Percentiles rank a stretch among this genome's conserved stretches.
Conservation (phyloP, 2,113 vertebrate genomes). For the Eublepharis macularius region DNA sequence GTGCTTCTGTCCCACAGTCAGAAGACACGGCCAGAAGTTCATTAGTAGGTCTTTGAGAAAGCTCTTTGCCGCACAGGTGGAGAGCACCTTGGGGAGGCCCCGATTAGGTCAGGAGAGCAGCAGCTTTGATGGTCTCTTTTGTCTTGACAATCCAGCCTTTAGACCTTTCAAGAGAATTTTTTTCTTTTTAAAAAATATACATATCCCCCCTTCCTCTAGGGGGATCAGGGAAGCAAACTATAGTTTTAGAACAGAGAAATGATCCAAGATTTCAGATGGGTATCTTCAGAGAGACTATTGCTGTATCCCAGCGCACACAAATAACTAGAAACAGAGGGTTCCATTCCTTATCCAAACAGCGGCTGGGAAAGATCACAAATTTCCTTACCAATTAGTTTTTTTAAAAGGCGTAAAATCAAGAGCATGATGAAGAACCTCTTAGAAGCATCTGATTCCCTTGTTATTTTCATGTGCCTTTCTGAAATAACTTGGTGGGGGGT, state of each 20-base stretch:
- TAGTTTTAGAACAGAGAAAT: background rate
- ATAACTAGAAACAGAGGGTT: background rate
- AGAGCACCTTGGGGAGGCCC: background rate
- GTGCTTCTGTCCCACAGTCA: background rate
- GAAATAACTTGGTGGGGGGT: constrained; percentile 17
- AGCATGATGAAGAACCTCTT: background rate
- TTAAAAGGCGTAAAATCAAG: background rate
- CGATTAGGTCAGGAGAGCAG: background rate
- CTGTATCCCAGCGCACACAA: background rate
- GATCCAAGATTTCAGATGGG: background rate
- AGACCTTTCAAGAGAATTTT: background rate
- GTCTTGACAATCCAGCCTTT: background rate
- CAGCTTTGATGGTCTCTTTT: background rate
- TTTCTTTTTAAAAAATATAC: too few relatives aligned
- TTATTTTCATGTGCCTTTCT: constrained; percentile 42
- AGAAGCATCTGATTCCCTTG: background rate
- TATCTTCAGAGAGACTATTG: background rate
- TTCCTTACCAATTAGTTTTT: background rate
- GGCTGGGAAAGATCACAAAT: background rate
- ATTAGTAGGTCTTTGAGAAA: background rate
- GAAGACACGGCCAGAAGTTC: background rate
- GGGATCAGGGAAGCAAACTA: too few relatives aligned
- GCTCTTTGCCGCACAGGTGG: too few relatives aligned
- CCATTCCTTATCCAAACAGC: background rate
- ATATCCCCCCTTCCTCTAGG: background rate